Conservation (phyloP, 2,113 vertebrate genomes). For the human region GRCh38 chr20:56592501-56593000, state of each 20-base stretch:
- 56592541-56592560: neutral
- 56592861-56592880: no score
- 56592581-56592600: neutral
- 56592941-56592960: neutral
- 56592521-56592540: neutral
- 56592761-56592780: neutral
- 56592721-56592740: neutral
- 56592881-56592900: neutral
- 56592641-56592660: neutral
- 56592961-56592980: neutral
- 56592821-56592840: neutral
- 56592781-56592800: rapidly evolving
- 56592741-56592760: neutral
- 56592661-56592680: neutral
- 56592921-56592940: neutral
- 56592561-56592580: neutral
- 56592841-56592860: rapidly evolving
- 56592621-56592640: neutral
- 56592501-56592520: neutral
- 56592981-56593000: neutral
- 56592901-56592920: neutral
- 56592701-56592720: neutral
- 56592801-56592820: neutral
- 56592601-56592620: neutral
- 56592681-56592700: neutral